Evolutionary conservation across 2,888 invertebrate species (phyloP).

Genomic region (Drosophila maculinotata): DNA sequence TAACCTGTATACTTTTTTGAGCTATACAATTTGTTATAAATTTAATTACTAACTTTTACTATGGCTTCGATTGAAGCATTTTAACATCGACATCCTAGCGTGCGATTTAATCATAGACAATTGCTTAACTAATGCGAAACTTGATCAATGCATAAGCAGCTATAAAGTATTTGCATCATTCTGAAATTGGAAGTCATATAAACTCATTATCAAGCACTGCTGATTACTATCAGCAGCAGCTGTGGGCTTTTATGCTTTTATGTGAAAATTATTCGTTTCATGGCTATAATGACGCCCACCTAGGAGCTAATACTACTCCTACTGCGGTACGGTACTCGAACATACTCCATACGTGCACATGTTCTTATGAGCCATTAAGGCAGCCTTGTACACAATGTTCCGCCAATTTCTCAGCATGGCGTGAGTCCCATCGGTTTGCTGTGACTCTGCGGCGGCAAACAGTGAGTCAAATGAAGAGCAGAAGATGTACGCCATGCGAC

Average conservation of each 20-base stretch:
- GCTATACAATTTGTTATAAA: no score
- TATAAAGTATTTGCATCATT: constrained; percentile 21
- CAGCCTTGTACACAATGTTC: constrained; percentile 27
- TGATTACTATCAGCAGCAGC: constrained; percentile 34
- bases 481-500: constrained; percentile 52
- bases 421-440: constrained; percentile 21
- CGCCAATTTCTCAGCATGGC: constrained; percentile 43
- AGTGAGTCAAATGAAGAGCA: constrained; percentile 54
- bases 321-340: no score
- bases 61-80: neutral
- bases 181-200: constrained; percentile 1
- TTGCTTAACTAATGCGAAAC: neutral
- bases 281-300: constrained; percentile 48
- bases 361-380: constrained; percentile 31
- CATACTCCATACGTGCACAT: constrained; percentile 23
- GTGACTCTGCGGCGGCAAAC: constrained; percentile 36
- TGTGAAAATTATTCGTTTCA: constrained; percentile 43
- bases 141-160: constrained; percentile 2
- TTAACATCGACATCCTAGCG: no score
- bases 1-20: no score
- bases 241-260: constrained; percentile 25
- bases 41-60: neutral
- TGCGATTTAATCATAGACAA: no score
- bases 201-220: constrained; percentile 10
- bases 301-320: constrained; percentile 28